These are phyloP conservation scores for Synanthedon formicaeformis DNA, from an alignment of 2,888 invertebrate species.

Conservation along the genomic window DNA sequence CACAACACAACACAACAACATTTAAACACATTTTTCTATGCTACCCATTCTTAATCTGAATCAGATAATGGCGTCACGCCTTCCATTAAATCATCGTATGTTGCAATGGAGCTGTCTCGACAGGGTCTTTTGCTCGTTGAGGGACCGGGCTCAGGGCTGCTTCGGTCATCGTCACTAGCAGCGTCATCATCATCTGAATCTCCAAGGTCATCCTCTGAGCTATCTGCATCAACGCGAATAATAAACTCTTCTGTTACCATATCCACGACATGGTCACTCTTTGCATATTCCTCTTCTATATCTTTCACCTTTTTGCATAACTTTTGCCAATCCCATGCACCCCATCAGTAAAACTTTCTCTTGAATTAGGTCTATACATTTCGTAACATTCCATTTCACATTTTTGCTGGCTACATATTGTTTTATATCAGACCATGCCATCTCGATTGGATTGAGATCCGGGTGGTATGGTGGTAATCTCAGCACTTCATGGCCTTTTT, in stretches of 20 bases:
- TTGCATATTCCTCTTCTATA: no score
- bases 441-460: slow-evolving; percentile 14
- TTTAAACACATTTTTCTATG: no score
- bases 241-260: neutral
- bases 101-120: no score
- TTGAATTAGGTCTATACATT: neutral
- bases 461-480: slow-evolving; percentile 16
- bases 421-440: no score
- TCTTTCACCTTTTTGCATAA: no score
- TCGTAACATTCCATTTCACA: slow-evolving; percentile 1
- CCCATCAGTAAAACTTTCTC: slow-evolving; percentile 1
- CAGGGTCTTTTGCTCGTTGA: no score
- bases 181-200: no score
- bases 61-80: no score
- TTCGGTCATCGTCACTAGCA: slow-evolving; percentile 1
- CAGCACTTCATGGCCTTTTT: slow-evolving; percentile 8
- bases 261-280: neutral
- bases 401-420: slow-evolving; percentile 8
- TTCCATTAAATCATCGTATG: no score
- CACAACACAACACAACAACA: no score
- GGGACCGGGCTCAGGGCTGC: slow-evolving; percentile 2
- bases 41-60: no score
- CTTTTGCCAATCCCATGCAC: neutral
- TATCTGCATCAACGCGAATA: neutral
- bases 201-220: neutral